phyloP scores from a whole-genome alignment of 2,113 vertebrate genomes.

The Zosterops lateralis region DNA sequence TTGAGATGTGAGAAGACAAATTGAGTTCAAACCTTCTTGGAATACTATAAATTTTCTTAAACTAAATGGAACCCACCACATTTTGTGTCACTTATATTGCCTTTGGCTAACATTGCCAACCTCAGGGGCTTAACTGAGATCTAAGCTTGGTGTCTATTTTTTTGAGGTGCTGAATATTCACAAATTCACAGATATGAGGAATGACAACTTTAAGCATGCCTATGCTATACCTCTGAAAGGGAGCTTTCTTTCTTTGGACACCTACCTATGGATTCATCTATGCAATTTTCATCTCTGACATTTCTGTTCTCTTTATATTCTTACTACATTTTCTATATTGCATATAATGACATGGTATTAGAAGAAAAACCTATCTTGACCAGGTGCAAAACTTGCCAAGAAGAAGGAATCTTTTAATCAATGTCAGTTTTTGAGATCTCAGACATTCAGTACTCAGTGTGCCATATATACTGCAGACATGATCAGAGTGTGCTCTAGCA shows the following conservation, averaged over 20 bases:
- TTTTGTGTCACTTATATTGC: neutral
- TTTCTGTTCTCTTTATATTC: neutral
- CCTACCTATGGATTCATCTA: neutral
- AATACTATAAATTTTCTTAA: slow-evolving; percentile 15
- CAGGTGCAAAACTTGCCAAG: neutral
- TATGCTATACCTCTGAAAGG: neutral
- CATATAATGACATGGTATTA: neutral
- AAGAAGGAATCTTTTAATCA: neutral
- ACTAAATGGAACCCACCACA: neutral
- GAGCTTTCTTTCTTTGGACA: neutral
- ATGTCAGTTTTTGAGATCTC: neutral
- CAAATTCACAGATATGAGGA: neutral
- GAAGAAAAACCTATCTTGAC: neutral
- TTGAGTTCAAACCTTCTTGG: neutral
- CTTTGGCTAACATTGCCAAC: neutral
- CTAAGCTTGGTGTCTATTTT: neutral
- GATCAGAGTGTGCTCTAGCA: neutral
- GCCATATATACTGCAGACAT: neutral
- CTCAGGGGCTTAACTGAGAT: neutral
- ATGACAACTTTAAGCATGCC: neutral
- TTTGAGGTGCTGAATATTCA: neutral
- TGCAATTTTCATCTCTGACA: neutral
- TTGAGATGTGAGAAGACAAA: slow-evolving; percentile 37
- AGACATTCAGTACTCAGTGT: neutral
- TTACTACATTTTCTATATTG: neutral